Evolutionary conservation across 2,113 vertebrate species (phyloP), one percentile per base, ranked within the genome.

Genomic region (Malurus elegans): DNA sequence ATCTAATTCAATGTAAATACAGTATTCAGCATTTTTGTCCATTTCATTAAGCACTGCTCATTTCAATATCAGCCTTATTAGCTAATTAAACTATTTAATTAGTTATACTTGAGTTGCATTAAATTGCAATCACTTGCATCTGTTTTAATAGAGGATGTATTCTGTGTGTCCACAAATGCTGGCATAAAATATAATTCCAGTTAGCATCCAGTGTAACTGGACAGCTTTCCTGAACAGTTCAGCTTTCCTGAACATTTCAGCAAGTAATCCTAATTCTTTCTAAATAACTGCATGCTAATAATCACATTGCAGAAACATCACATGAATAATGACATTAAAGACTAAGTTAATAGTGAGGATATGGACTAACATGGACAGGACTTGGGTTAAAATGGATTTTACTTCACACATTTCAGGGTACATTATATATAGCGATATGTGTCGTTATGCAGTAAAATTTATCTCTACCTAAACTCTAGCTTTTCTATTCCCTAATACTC

Each of bases 31-130:
- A 83, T 66, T 96, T 94, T 73, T 94, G 72, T 86, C 71, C 82
- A 94, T 96, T 97, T 94, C 92, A 91, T 86, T 95, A 86, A 91
- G 21, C 67, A 86, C 48, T 72, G 34, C 60, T 93, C 57, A 51
- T 96, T 96, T 94, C 88, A 94, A 84, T 94, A 91, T 42, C 93
- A 96, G 56, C 69, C 81, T 82, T 95, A 94, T 94, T 96, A 96
- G 86, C 74, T 93, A 96, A 96, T 96, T 90, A 96, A 96, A 83
- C 90, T 88, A 79, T 96, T 94, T 94, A 95, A 95, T 96, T 95
- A 95, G 78, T 92, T 94, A 79, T 94, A 94, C 90, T 94, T 86
- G 90, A 92, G 42, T 75, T 74, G 42, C 84, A 96, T 95, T 91
- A 96, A 92, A 93, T 90, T 97, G 89, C 79, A 92, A 88, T 88